A percentile compares a stretch with the other conserved stretches of the same genome.
Evolutionary conservation across 2,888 invertebrate genomes (phyloP).

Genomic region (Lepidocyrtinus sp.): DNA sequence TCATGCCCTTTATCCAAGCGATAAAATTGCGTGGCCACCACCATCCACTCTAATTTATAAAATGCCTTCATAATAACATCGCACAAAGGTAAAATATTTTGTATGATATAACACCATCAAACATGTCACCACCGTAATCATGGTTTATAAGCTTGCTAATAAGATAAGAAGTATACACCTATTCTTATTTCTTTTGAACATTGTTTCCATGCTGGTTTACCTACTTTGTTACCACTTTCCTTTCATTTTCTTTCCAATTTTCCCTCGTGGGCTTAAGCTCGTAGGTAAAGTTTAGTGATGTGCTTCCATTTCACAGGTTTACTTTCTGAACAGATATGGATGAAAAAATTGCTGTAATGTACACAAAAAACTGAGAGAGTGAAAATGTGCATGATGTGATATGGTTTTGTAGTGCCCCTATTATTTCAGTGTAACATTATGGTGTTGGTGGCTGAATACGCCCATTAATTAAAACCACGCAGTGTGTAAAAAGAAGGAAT

Average conservation of each 20-base stretch:
- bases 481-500: slow-evolving; percentile 60
- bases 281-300: not conserved
- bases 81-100: not conserved
- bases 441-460: slow-evolving; percentile 67
- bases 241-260: not conserved
- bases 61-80: not conserved
- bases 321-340: slow-evolving; percentile 4
- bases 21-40: slow-evolving; percentile 35
- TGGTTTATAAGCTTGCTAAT: not conserved
- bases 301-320: not conserved
- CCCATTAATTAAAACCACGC: slow-evolving; percentile 69
- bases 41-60: slow-evolving; percentile 7
- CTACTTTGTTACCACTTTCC: slow-evolving; percentile 11
- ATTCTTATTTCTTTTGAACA: not conserved
- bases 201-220: not conserved
- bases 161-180: not conserved
- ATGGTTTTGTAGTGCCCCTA: slow-evolving; percentile 6
- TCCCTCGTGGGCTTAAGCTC: not conserved
- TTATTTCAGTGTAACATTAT: slow-evolving; percentile 35
- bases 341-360: not conserved
- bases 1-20: not conserved
- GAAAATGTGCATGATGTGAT: slow-evolving; percentile 9
- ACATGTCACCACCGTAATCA: not conserved
- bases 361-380: not conserved
- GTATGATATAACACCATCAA: not conserved